Base-by-base conservation (phyloP, 2,888 invertebrate species). In the Nezara viridula region DNA sequence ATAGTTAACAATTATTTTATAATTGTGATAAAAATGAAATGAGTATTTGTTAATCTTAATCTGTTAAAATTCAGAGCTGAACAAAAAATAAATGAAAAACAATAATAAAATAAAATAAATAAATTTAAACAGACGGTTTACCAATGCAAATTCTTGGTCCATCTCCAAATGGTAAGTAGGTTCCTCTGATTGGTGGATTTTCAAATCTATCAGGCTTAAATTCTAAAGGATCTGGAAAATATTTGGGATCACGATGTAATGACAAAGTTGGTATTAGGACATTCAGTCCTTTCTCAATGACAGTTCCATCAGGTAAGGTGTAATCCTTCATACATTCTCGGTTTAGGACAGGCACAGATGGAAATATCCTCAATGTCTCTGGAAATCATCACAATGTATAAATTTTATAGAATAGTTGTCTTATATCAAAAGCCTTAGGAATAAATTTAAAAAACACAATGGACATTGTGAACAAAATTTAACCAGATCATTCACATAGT, bases 161-260 rank as follows among this genome's bases (percentile, higher is more conserved):
- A 60, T 91, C 91, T n/a, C 91, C 91, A 81, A 90, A 91, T n/a
- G 92, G 92, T 47, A 93, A 94, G 92, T 92, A 91, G 89, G 92
- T 91, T 87, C 89, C 85, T 27, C 88, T 90, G 19, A n/a, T 21
- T 21, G 40, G 85, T 21, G 66, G 86, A 24, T 86, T 24, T 6
- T 89, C 87, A 77, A 90, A 91, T 40, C 90, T 88, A 44, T 90
- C 90, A 9, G 91, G 91, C 21, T 85, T 88, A 81, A 91, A 91
- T 52, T 49, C 47, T 19, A 86, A 47, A 16, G 91, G 91, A 14
- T 91, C 89, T n/a, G 90, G 90, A 88, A 86, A 91, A 86, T 90
- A 88, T 40, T 89, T 55, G 0, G 91, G 90, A 49, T 91, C 90
- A 6, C 77, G 66, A 12, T 91, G 90, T 10, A 91, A 81, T 9